Evolutionary conservation across 2,797 vertebrate genomes (phyloP).

Genomic region (Lacerta bilineata): DNA sequence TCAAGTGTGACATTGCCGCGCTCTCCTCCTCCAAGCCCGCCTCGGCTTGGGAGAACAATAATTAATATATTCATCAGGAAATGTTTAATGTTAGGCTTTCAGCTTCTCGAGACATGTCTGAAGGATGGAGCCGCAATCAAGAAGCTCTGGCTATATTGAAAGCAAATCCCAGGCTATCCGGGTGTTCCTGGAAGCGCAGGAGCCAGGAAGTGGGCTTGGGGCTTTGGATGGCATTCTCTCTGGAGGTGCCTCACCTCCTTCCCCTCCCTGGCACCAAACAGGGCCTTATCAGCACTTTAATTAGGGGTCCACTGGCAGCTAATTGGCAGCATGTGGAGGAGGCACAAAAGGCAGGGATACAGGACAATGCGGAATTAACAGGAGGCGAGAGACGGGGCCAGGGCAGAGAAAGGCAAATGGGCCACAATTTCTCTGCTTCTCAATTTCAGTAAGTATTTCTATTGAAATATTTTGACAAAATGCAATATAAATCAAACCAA

Average conservation of each 20-base stretch:
- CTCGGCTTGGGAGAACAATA: slow-evolving; percentile 32
- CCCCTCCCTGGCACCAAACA: no score
- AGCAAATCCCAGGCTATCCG: slow-evolving; percentile 31
- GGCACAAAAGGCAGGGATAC: neutral
- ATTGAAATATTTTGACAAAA: no score
- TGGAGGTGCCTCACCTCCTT: neutral
- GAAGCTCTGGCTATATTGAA: slow-evolving; percentile 30
- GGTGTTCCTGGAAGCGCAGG: neutral
- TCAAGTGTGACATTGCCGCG: slow-evolving; percentile 8
- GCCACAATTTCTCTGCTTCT: no score
- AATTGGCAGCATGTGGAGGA: neutral
- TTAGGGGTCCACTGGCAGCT: neutral
- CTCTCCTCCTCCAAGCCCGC: slow-evolving; percentile 2
- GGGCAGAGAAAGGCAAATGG: no score
- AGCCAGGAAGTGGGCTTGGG: no score
- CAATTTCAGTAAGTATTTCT: no score
- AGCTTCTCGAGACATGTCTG: slow-evolving; percentile 29
- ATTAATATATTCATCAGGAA: slow-evolving; percentile 47
- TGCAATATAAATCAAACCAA: no score
- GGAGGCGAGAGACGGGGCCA: no score
- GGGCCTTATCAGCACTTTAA: neutral
- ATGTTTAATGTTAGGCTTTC: slow-evolving; percentile 47
- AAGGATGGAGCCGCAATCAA: slow-evolving; percentile 38
- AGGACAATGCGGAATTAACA: no score
- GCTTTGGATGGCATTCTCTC: no score